phyloP scores from a whole-genome alignment of 2,797 vertebrate species.

The Cercopithecus mitis region DNA sequence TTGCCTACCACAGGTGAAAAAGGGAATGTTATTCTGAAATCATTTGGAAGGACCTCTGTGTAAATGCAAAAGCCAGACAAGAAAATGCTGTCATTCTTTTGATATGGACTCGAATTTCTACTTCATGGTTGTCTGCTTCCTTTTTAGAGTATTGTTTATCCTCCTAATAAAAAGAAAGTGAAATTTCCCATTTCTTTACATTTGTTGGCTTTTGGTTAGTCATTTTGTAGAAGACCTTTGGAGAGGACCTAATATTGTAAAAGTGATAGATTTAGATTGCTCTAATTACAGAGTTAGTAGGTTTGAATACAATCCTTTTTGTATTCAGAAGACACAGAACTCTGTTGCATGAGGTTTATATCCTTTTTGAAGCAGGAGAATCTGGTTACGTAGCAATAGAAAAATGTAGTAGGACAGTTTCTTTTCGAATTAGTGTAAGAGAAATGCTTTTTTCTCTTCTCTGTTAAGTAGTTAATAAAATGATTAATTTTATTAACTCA shows the following conservation, averaged over 20 bases:
- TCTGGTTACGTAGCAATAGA: not conserved
- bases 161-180: slow-evolving; percentile 35
- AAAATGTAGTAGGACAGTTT: not conserved
- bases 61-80: not conserved
- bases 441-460: not conserved
- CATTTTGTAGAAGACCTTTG: slow-evolving; percentile 53
- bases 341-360: not conserved
- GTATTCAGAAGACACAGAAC: slow-evolving; percentile 47
- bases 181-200: slow-evolving; percentile 53
- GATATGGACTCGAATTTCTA: not conserved
- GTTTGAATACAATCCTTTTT: slow-evolving; percentile 43
- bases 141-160: slow-evolving; percentile 35
- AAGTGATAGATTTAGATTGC: slow-evolving; percentile 48
- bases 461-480: slow-evolving; percentile 37
- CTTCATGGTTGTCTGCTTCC: not conserved
- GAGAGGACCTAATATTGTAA: not conserved
- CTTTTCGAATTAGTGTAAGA: not conserved
- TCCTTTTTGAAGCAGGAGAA: slow-evolving; percentile 4
- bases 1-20: not conserved
- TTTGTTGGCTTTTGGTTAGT: slow-evolving; percentile 42
- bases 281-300: not conserved
- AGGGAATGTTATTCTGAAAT: not conserved
- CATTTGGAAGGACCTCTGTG: slow-evolving; percentile 10
- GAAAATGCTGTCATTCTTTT: not conserved
- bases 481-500: slow-evolving; percentile 9